These are phyloP conservation scores for Malurus cyaneus DNA, from an alignment of 2,113 vertebrate species.

Conservation along the genomic window DNA sequence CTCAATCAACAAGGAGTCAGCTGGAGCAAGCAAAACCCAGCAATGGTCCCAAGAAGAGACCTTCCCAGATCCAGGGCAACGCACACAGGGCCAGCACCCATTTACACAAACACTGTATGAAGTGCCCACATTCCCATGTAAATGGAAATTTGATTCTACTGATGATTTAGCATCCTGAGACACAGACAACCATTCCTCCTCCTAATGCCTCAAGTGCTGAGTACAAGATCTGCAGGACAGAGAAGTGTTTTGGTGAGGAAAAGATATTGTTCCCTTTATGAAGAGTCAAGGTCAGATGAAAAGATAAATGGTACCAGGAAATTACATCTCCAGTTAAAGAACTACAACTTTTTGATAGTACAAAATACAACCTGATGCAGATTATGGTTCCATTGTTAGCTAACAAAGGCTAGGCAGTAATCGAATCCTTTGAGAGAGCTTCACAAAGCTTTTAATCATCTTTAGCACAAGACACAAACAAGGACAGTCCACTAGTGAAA, in stretches of 20 bases:
- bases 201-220: not conserved
- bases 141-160: not conserved
- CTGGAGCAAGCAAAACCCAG: not conserved
- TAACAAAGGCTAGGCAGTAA: not conserved
- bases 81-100: not conserved
- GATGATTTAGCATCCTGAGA: not conserved
- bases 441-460: not conserved
- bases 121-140: rapidly evolving
- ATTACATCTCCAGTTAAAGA: constrained; percentile 2
- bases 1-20: not conserved
- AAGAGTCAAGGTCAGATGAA: not conserved
- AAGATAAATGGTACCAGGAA: not conserved
- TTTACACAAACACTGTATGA: not conserved
- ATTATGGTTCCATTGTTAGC: not conserved
- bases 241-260: not conserved
- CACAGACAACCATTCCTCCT: not conserved
- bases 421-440: not conserved
- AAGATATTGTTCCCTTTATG: not conserved
- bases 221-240: not conserved
- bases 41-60: not conserved
- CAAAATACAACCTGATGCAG: not conserved
- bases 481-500: not conserved
- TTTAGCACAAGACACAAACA: not conserved
- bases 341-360: not conserved
- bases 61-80: not conserved